These are phyloP conservation scores for Stegastes partitus DNA, from an alignment of 2,113 vertebrate genomes.

Conservation along the genomic window DNA sequence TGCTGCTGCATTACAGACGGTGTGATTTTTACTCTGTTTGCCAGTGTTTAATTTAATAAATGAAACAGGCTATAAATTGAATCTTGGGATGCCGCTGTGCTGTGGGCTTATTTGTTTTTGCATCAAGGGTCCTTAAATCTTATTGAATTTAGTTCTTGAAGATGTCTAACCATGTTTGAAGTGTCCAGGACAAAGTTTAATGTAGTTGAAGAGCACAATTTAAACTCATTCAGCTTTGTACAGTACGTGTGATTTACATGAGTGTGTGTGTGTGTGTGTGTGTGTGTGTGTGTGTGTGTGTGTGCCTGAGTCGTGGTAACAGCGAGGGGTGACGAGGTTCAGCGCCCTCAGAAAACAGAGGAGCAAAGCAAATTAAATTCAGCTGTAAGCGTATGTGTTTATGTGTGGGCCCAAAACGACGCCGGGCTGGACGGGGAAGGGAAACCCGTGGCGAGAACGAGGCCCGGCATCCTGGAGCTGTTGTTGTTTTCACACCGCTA, in stretches of 20 bases:
- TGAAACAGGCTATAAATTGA: no score
- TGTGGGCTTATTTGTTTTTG: no score
- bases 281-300: background rate
- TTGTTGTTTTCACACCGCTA: slow-evolving; percentile 67
- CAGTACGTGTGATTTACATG: background rate
- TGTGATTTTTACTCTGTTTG: no score
- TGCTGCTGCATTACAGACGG: no score
- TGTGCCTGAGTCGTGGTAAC: slow-evolving; percentile 34
- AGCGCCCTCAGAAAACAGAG: slow-evolving; percentile 56
- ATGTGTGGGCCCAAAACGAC: slow-evolving; percentile 42
- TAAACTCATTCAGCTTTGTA: background rate
- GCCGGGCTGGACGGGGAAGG: slow-evolving; percentile 42
- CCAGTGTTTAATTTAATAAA: no score
- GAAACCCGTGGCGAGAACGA: slow-evolving; percentile 37
- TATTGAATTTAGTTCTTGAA: no score
- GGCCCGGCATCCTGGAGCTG: slow-evolving; percentile 39
- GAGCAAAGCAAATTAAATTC: slow-evolving; percentile 65
- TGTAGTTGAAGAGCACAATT: no score
- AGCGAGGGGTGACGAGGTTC: slow-evolving; percentile 59
- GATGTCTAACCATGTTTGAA: no score
- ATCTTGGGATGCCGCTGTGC: no score
- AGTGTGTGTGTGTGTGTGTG: background rate
- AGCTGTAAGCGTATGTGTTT: slow-evolving; percentile 55
- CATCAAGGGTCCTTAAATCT: no score
- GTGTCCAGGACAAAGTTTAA: no score